Base-by-base conservation (phyloP, 2,113 vertebrate genomes). In the Calypte anna region DNA sequence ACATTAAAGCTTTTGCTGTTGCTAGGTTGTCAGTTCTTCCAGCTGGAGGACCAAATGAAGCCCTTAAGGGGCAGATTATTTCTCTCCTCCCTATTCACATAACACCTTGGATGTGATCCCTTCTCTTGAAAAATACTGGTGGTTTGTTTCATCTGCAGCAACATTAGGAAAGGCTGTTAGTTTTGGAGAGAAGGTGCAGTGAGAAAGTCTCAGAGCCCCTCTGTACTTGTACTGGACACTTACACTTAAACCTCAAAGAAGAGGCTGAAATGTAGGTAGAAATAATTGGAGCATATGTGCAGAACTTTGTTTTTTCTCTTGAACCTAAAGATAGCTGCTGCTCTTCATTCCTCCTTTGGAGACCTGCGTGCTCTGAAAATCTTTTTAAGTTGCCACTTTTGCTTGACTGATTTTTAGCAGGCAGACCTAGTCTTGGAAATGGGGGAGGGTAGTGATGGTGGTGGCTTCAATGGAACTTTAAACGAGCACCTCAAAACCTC, bases 221-320 rank as follows among this genome's bases (percentile, higher is more conserved):
- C 63, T 85, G 33, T 88, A 48, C 46, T 48, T 48, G 19, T 48
- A 48, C 46, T 21, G 54, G 68, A 33, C 59, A 12, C 20, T 75
- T 89, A 22, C 58, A n/a, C 40, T 70, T 82, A 38, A 89, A 67
- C 88, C 28, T 69, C 51, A 59, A 44, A 74, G 82, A 79, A 70
- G 57, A 36, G 85, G 63, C 44, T 80, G 43, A 80, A 88, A 53
- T 80, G 59, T 88, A 93, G 88, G n/a, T 91, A 94, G 95, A 90
- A 81, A 48, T 70, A 55, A 38, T 33, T 90, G 87, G 33, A 88
- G 28, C 68, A 68, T 89, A 59, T 90, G 63, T 17, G 2, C 51
- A 67, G 73, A 86, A 68, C 44, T 28, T 40, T 93, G 72, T 87
- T 93, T 91, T 94, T 64, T 75, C 92, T 88, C n/a, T 86, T 61